Evolutionary conservation across 2,797 vertebrate species (phyloP), one percentile per base, ranked within the genome.

Genomic region (Helostoma temminkii): DNA sequence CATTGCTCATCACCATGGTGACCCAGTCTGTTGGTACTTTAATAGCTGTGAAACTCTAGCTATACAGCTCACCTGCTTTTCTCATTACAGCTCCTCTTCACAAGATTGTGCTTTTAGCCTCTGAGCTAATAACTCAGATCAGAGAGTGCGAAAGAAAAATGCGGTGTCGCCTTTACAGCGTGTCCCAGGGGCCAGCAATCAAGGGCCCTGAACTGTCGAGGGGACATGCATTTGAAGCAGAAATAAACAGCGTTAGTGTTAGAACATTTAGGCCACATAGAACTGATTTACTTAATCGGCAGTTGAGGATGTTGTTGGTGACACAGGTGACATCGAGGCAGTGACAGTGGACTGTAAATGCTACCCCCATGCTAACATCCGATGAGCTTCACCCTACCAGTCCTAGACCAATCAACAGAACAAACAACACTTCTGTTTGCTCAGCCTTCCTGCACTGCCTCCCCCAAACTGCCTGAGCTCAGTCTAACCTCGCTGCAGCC

Each of bases 371-470:
- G 91, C 93, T 94, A 88, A 93, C 91, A 83, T 80, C 83, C 73
- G 63, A 42, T 65, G 78, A 87, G 76, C 86, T 76, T 89, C 78
- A 83, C 62, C 79, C 80, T 52, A 46, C 75, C 48, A 68, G 75
- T 73, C 69, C 48, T 0, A 7, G 68, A 32, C 76, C 91, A 94
- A 94, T 94, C 92, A 94, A 82, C 77, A 91, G 86, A 89, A 74
- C 91, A 94, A 94, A 95, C 91, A 92, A 21, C 48, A 26, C 36
- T 3, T 61, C 72, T 93, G 91, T 95, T 94, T 94, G 88, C 74
- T 76, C 63, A 89, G 71, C 66, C 73, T 34, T 62, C 54, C 62
- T 53, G 22, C 30, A 1, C 66, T 3, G 15, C 54, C 34, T n/a
- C 39, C 83, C 53, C 28, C 18, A 53, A 21, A 18, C 60, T 2